These are phyloP conservation scores for Dendrophyllia cribrosa DNA, from an alignment of 64 coral and sea anemone species.

Conservation along the genomic window DNA sequence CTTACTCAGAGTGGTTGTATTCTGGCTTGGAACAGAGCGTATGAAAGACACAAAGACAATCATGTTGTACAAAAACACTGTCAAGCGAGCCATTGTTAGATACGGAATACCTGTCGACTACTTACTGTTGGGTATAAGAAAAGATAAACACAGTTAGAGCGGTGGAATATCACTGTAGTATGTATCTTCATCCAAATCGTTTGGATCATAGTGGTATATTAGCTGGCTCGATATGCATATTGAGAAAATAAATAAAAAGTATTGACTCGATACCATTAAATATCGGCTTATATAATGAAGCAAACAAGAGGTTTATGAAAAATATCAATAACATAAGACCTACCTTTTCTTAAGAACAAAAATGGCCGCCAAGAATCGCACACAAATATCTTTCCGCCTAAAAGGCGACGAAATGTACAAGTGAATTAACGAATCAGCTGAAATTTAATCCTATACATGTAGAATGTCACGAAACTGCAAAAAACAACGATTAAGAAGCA, in stretches of 20 bases:
- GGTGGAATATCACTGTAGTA: not conserved
- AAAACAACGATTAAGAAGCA: not conserved
- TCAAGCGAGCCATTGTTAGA: not conserved
- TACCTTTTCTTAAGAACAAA: conserved; percentile 6
- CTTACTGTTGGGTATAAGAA: not conserved
- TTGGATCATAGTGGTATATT: not conserved
- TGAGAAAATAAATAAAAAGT: not conserved
- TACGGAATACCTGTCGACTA: not conserved
- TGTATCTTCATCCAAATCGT: no score
- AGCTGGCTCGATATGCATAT: not conserved
- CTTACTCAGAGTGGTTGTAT: not conserved
- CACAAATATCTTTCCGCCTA: not conserved
- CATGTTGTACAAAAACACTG: not conserved
- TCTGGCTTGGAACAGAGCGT: no score
- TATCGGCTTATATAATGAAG: not conserved
- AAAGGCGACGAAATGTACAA: not conserved
- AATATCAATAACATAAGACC: not conserved
- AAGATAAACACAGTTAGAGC: not conserved
- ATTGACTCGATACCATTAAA: not conserved
- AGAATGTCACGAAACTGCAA: conserved; percentile 10
- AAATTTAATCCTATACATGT: not conserved
- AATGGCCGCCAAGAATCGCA: not conserved
- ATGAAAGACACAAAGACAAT: not conserved
- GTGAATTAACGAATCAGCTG: not conserved
- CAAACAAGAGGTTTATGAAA: not conserved